Conservation (phyloP, 2,888 invertebrate genomes). For the Pterobdella sp. region DNA sequence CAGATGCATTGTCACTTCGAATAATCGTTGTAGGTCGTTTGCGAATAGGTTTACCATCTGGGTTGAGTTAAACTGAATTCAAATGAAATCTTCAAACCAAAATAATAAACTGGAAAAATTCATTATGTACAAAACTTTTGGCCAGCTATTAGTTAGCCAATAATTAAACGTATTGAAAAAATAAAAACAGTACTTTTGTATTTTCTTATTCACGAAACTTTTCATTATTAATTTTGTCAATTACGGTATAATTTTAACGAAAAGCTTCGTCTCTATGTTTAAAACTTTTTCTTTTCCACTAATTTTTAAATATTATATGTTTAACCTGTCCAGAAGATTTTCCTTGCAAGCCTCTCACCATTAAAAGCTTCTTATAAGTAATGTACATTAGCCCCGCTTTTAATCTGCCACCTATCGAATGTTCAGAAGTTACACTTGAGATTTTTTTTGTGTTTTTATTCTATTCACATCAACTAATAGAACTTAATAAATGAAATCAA, state of each 20-base stretch:
- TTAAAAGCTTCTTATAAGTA: slow-evolving; percentile 52
- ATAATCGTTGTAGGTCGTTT: slow-evolving; percentile 57
- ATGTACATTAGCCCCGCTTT: slow-evolving; percentile 50
- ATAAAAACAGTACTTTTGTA: no score
- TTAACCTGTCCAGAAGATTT: slow-evolving; percentile 54
- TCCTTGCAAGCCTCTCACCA: slow-evolving; percentile 51
- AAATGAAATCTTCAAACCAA: no score
- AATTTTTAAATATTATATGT: neutral
- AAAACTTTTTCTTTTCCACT: neutral
- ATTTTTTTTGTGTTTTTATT: no score
- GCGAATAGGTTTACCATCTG: slow-evolving; percentile 58
- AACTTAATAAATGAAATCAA: neutral
- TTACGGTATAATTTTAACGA: no score
- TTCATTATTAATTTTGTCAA: no score
- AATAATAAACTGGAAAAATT: no score
- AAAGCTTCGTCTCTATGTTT: no score
- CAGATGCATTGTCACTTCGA: slow-evolving; percentile 53
- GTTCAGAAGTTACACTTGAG: neutral
- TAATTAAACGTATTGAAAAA: no score
- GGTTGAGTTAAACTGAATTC: no score
- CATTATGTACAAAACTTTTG: no score
- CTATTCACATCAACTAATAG: neutral
- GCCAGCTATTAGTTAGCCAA: no score
- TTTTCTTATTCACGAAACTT: no score
- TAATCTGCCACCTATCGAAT: slow-evolving; percentile 46